Percentiles rank a stretch among this genome's conserved stretches.
Evolutionary conservation across 2,113 vertebrate genomes (phyloP).

Genomic region (Butorides virescens): DNA sequence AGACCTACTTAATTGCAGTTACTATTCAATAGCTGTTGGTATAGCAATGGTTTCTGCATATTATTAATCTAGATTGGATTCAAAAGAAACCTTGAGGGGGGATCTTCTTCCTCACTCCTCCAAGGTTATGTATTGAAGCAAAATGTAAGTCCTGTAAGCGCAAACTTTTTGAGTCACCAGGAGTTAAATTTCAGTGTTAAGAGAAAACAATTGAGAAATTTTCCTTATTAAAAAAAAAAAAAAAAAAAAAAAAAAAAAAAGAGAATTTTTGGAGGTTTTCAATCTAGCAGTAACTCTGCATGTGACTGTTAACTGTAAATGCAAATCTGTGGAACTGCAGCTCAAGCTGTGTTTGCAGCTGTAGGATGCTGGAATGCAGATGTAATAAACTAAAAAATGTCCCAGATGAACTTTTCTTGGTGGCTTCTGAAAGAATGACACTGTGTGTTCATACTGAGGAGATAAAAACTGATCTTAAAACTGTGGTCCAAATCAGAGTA

Average conservation of each 20-base stretch:
- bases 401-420: neutral
- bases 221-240: neutral
- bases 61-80: neutral
- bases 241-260: neutral
- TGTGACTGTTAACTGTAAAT: neutral
- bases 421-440: neutral
- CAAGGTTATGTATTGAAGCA: neutral
- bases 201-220: neutral
- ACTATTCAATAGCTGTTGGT: neutral
- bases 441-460: neutral
- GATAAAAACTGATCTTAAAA: neutral
- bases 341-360: constrained; percentile 7
- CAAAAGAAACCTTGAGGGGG: neutral
- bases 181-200: neutral
- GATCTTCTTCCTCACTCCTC: neutral
- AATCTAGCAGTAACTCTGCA: neutral
- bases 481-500: neutral
- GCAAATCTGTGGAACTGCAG: neutral
- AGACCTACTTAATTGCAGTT: constrained; percentile 14
- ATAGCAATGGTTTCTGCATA: neutral
- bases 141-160: neutral
- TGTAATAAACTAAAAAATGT: neutral
- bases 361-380: neutral
- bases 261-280: neutral
- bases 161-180: neutral